Conservation (phyloP, 2,797 vertebrate genomes). For the Enteromius treurensis region DNA sequence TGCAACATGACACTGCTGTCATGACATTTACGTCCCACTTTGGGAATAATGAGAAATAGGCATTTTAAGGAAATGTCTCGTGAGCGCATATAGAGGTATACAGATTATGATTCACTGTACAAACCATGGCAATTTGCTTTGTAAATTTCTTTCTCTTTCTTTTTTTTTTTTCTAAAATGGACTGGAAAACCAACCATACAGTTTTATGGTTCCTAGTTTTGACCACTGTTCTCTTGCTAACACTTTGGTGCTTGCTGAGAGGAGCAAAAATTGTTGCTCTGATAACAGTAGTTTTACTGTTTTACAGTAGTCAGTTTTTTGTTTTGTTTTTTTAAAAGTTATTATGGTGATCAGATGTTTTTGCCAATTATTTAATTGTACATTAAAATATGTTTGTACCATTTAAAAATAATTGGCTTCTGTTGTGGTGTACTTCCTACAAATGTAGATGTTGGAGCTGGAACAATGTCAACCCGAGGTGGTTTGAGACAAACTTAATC, state of each 20-base stretch:
- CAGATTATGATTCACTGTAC: conserved; percentile 84
- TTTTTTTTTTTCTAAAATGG: conserved; percentile 69
- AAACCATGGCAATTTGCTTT: conserved; percentile 78
- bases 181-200: conserved; percentile 82
- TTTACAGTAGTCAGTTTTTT: conserved; percentile 47
- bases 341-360: conserved; percentile 78
- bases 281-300: conserved; percentile 74
- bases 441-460: not conserved
- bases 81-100: conserved; percentile 79
- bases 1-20: conserved; percentile 81
- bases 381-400: conserved; percentile 88
- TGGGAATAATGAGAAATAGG: conserved; percentile 72
- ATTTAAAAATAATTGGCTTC: conserved; percentile 71
- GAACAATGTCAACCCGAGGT: conserved; percentile 1
- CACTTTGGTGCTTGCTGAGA: conserved; percentile 82
- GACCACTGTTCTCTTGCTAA: conserved; percentile 81
- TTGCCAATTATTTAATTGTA: conserved; percentile 87
- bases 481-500: not conserved
- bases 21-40: conserved; percentile 67
- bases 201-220: conserved; percentile 79
- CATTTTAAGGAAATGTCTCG: conserved; percentile 78
- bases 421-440: conserved; percentile 44
- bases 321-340: conserved; percentile 72
- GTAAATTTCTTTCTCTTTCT: conserved; percentile 73
- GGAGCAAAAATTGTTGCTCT: conserved; percentile 73